Evolutionary conservation across 53 echinoderm and acorn worm genomes (phyloP).

Genomic region (Astropecten irregularis): DNA sequence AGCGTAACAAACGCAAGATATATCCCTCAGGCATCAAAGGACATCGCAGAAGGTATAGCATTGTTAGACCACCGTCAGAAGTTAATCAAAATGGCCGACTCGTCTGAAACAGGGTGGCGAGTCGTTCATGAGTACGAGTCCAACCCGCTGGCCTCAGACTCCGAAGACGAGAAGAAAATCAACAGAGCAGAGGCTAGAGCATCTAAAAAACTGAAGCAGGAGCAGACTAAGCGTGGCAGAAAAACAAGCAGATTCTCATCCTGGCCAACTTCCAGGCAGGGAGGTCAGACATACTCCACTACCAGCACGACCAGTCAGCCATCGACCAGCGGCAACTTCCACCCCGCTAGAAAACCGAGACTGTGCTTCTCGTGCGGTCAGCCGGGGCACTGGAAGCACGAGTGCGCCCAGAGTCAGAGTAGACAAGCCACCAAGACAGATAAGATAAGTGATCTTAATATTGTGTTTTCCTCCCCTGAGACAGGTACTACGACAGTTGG

Average conservation of each 20-base stretch:
- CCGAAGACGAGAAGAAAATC: constrained; percentile 34
- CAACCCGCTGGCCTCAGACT: constrained; percentile 17
- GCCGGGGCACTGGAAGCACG: neutral
- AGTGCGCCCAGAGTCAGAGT: neutral
- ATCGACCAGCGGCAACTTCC: too few relatives aligned
- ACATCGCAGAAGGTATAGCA: neutral
- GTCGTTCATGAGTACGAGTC: constrained; percentile 4
- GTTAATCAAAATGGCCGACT: neutral
- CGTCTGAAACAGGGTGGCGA: neutral
- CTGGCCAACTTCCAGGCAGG: neutral
- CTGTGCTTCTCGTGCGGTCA: neutral
- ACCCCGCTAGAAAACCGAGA: neutral
- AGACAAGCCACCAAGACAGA: neutral
- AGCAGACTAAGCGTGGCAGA: neutral
- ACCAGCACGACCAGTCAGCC: neutral
- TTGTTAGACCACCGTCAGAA: neutral
- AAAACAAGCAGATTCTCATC: neutral
- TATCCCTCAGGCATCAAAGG: neutral
- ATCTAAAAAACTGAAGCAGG: neutral
- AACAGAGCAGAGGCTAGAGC: constrained; percentile 27
- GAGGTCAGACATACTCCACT: neutral
- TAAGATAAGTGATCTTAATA: neutral
- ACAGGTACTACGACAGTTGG: neutral
- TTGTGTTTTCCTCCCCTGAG: neutral
- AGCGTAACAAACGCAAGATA: neutral